phyloP scores from a whole-genome alignment of 2,113 vertebrate species.

The Pampusana beccarii region DNA sequence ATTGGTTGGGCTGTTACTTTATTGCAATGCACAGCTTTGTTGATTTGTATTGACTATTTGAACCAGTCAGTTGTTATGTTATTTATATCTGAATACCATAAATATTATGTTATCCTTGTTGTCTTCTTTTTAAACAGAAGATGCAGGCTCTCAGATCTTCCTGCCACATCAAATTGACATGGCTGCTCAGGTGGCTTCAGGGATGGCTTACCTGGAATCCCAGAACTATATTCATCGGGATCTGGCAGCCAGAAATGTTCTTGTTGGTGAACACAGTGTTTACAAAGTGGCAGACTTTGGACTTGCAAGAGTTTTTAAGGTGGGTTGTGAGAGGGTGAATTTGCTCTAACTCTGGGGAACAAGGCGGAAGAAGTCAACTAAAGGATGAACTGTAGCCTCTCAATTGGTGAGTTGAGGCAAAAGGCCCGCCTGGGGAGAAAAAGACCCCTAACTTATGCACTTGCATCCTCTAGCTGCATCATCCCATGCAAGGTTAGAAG shows the following conservation, averaged over 20 bases:
- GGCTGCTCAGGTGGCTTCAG: slow-evolving; percentile 90
- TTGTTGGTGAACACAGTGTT: slow-evolving; percentile 92
- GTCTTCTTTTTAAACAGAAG: slow-evolving; percentile 64
- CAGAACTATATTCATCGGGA: slow-evolving; percentile 98
- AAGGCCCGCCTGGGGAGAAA: neutral
- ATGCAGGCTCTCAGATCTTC: slow-evolving; percentile 71
- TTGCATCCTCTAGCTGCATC: neutral
- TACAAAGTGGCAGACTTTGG: slow-evolving; percentile 98
- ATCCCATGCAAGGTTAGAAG: neutral
- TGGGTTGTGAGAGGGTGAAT: slow-evolving; percentile 23
- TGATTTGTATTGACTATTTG: neutral
- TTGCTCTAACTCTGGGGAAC: neutral
- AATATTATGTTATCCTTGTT: neutral
- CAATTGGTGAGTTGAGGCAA: neutral
- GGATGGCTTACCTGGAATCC: slow-evolving; percentile 94
- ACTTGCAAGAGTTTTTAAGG: slow-evolving; percentile 93
- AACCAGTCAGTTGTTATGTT: neutral
- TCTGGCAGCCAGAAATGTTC: slow-evolving; percentile 93
- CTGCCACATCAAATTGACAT: slow-evolving; percentile 87
- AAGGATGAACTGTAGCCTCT: neutral
- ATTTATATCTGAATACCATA: neutral
- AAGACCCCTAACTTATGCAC: fast-evolving
- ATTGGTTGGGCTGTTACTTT: neutral
- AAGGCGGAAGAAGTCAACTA: neutral
- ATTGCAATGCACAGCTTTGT: neutral